Base-by-base conservation (phyloP, 2,888 invertebrate genomes). In the Lepidochrysops patricia region DNA sequence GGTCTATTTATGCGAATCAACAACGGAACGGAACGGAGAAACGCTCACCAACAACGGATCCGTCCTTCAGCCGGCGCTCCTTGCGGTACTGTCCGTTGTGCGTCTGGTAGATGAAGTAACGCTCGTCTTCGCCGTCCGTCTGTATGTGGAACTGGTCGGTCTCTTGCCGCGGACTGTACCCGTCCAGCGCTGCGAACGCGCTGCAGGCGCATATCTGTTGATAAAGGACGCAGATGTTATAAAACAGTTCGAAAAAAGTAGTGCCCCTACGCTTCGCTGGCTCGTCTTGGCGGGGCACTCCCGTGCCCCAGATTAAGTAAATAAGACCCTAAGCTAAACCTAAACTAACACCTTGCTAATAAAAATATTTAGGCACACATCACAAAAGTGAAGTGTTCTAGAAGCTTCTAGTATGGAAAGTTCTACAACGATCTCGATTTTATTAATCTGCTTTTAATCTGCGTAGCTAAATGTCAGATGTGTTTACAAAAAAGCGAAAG, bases 51-150 rank as follows among this genome's bases (percentile, higher is more conserved):
- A 97, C 93, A 57, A 97, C 96, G 2, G 96, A 96, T 62, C 96
- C 96, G 81, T 96, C 96, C 77, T 94, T 93, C 6, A 97, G 90
- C 57, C 97, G 91, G 75, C 96, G 94, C 77, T 97, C 97, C 81
- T 96, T 96, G 57, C 97, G 91, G 78, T 95, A 96, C 80, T 97
- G 97, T 0, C 97, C 97, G 75, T 94, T 96, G 72, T 94, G 92
- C 0, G 97, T 97, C 83, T 97, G 96, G 80, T 95, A 97, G 66
- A 95, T 92, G 89, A 97, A 97, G 87, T 94, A 96, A 58, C 97
- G 90, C 77, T 97, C 96, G 19, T 95, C 95, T n/a, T 96, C 96
- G 79, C 96, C 96, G 73, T 97, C 97, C 9, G 96, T 97, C 85
- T 97, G 97, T 70, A 97, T 96, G 89, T 97, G 97, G 85, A 96